Evolutionary conservation across 2,888 invertebrate genomes (phyloP).

Genomic region (Polydrusus tereticollis): DNA sequence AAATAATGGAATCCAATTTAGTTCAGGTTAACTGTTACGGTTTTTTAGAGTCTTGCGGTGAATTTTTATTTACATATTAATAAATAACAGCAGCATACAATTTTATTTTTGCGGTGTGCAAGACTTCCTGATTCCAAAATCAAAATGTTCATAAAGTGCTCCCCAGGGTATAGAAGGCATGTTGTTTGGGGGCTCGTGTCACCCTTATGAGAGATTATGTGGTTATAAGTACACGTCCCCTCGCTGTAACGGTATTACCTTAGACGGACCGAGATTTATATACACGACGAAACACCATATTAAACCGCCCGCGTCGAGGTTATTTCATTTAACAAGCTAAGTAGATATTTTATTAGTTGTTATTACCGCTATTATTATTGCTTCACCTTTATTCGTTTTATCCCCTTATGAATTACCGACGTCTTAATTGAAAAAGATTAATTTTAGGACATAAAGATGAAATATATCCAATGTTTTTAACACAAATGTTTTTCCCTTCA

Average conservation of each 20-base stretch:
- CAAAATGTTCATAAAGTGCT: constrained; percentile 69
- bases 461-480: constrained; percentile 10
- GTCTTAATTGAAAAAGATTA: constrained; percentile 48
- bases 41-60: no score
- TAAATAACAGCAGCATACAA: neutral
- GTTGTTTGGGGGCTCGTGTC: constrained; percentile 62
- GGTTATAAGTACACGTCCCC: constrained; percentile 58
- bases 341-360: constrained; percentile 50
- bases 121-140: constrained; percentile 61
- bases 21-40: no score
- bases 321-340: constrained; percentile 50
- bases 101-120: neutral
- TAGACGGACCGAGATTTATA: constrained; percentile 48
- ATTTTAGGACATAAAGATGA: constrained; percentile 29
- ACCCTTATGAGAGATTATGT: constrained; percentile 66
- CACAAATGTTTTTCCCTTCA: neutral
- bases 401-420: constrained; percentile 42
- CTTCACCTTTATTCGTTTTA: constrained; percentile 46
- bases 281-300: constrained; percentile 50
- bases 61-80: no score
- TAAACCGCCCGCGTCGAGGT: constrained; percentile 46
- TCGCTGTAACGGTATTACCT: constrained; percentile 58
- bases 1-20: no score
- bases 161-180: constrained; percentile 62
- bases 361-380: constrained; percentile 49